Evolutionary conservation across 2,113 vertebrate genomes (phyloP), one percentile per base, ranked within the genome.

Genomic region (Micronycteris hirsuta): DNA sequence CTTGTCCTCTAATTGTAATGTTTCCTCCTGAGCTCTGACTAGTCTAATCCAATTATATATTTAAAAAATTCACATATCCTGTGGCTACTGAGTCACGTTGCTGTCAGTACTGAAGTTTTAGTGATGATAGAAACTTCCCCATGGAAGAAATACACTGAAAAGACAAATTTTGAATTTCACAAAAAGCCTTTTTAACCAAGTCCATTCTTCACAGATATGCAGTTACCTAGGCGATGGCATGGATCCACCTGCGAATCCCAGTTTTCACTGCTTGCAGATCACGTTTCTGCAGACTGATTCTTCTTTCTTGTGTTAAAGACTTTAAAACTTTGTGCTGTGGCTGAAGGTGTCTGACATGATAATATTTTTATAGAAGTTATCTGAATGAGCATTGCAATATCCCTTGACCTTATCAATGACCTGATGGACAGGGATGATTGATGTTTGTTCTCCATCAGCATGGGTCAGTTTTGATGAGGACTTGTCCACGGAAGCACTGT

Each of bases 361-460:
- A 97, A 99, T 99, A 96, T 99, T 99, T 98, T 99, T 99, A 98
- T 99, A 99, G 98, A 99, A 99, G 98, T 99, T 99, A 97, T 99
- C 99, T 0, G 99, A 99, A 96, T 98, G 99, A 43, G 99, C 98
- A 86, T 98, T 99, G 97, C 99, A 99, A 97, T 99, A 99, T 93
- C 98, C 99, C 95, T 99, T 99, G 94, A 99, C 99, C 96, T 99
- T 99, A 97, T 99, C 99, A 97, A 99, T 99, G 98, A 99, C 99
- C 97, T 99, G 99, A 97, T 99, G 99, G 95, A 99, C 99, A 3
- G 99, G 99, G 63, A 99, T 99, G 98, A 99, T 99, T 96, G 99
- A 99, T 38, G 99, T 99, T 38, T 99, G 99, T 77, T 99, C 99
- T 96, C 94, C 98, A 86, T 99, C 99, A 20, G 98, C 98, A 84